These are phyloP conservation scores for Aphidoletes aphidimyza DNA, from an alignment of 2,888 invertebrate genomes.

Conservation along the genomic window DNA sequence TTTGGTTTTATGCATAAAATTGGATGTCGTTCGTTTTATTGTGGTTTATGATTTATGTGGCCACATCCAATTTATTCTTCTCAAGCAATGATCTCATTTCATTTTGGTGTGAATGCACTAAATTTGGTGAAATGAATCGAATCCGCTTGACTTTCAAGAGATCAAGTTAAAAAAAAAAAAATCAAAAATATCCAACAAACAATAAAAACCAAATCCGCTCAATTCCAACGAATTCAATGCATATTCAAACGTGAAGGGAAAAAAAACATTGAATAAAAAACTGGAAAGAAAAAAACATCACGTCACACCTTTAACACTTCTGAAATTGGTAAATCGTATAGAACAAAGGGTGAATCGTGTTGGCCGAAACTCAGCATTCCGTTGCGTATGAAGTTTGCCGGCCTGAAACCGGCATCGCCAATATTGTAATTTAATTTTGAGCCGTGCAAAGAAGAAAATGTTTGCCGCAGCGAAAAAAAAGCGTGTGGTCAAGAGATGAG, in stretches of 20 bases:
- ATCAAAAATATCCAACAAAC: too few species aligned
- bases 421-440: not conserved
- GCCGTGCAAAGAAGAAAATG: too few species aligned
- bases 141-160: too few species aligned
- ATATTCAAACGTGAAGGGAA: not conserved
- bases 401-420: not conserved
- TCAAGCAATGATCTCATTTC: constrained; percentile 5
- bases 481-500: not conserved
- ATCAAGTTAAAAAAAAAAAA: too few species aligned
- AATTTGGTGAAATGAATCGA: not conserved
- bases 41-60: not conserved
- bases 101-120: not conserved
- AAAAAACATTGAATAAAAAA: not conserved
- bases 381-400: constrained; percentile 2
- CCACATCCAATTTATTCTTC: not conserved
- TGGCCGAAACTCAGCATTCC: not conserved
- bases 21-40: too few species aligned
- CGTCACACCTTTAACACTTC: constrained; percentile 30
- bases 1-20: too few species aligned
- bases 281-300: not conserved
- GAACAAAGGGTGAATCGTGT: not conserved
- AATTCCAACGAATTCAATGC: not conserved
- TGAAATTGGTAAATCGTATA: not conserved
- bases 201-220: not conserved
- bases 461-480: not conserved